Base-by-base conservation (phyloP, 2,888 invertebrate genomes). In the Deilephila elpenor region DNA sequence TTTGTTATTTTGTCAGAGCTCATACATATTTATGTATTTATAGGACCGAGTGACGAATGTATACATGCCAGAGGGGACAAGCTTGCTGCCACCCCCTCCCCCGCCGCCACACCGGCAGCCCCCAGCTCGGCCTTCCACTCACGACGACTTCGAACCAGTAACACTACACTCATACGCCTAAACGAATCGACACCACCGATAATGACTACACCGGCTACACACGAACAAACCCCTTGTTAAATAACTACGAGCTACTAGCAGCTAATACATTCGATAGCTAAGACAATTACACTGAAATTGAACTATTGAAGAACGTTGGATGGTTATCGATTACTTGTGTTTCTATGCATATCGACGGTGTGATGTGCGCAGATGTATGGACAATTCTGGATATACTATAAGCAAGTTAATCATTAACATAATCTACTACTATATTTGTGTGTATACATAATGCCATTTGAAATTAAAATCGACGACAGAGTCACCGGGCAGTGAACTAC, bases 21-120 rank as follows among this genome's bases (percentile, higher is more conserved):
- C 20, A 56, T 51, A 37, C 29, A 62, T 56, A n/a, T 51, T 70
- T 29, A 53, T 32, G 32, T 78, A 59, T 0, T n/a, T 74, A 4
- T 80, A 96, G 96, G 96, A 96, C 83, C 95, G 96, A 20, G 96
- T 96, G 51, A 95, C 94, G 25, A 95, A 95, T 82, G 92, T 95
- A 17, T 96, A 95, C 87, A 96, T 96, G 86, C 96, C 96, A 25
- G 97, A 97, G 89, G 96, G 96, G 74, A 96, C 96, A 20, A 96
- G 96, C 83, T 88, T 97, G 81, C 95, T 97, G 78, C 96, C 96
- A 20, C 95, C 96, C 20, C 95, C 96, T 64, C 96, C 96, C n/a
- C 95, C 96, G 70, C 93, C 92, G 5, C 93, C 92, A n/a, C 89
- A 87, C 72, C 89, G 87, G 70, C 95, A 95, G 74, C 95, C 95